Evolutionary conservation across 2,113 vertebrate genomes (phyloP), one percentile per base, ranked within the genome.

Genomic region (Microtus pennsylvanicus): DNA sequence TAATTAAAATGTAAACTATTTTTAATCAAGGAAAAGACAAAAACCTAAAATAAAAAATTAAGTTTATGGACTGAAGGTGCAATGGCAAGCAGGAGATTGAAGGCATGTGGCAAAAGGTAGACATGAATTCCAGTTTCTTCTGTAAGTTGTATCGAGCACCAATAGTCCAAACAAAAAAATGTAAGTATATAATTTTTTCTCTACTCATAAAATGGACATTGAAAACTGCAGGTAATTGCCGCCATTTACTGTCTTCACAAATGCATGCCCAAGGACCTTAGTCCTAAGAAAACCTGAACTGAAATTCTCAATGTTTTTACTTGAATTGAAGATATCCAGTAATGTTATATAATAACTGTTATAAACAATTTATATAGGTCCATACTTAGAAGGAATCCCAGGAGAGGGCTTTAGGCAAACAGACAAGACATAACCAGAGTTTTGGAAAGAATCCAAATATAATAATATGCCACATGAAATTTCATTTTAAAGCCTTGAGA

Each of bases 241-340:
- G 28, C 11, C 3, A 61, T 33, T 89, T 12, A 5, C 7, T 63
- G 1, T 13, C 1, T 19, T 45, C 24, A 65, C n/a, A 38, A 81
- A 87, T 38, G 4, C 5, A 4, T 61, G 26, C 19, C 38, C 52
- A 45, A 19, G 0, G 24, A 14, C 10, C 0, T 38, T 7, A 17
- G 4, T 6, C 2, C n/a, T 5, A 65, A n/a, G 6, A 42, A 45
- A 33, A 21, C 6, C 1, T n/a, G 26, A 65, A 3, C 7, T 63
- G 33, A 77, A 65, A 24, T 10, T 28, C 10, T 11, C 8, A 72
- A 7, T 16, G 8, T n/a, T 55, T 77, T 5, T 11, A 50, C 30
- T 50, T 30, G 58, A 28, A 50, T 28, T 45, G n/a, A 67, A 69
- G 74, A 35, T 52, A 28, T 28, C 30, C 3, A n/a, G 1, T n/a